Conservation (phyloP, 2,113 vertebrate species). For the Chaenogobius annularis region DNA sequence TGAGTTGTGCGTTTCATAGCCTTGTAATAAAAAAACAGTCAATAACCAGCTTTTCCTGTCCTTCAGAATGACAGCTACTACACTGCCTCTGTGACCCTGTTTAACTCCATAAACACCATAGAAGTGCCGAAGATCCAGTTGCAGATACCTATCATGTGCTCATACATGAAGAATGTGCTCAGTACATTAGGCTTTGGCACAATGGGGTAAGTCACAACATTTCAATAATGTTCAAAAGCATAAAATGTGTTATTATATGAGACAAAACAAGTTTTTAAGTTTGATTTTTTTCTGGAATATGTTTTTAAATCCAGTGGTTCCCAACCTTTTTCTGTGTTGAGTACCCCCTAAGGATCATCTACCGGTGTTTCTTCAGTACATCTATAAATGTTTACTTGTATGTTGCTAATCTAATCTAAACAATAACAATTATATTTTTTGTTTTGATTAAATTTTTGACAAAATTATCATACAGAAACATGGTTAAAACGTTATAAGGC, state of each 20-base stretch:
- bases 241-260: not conserved
- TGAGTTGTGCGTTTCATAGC: constrained; percentile 62
- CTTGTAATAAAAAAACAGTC: not conserved
- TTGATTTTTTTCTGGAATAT: too few species aligned
- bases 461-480: too few species aligned
- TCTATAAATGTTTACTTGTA: too few species aligned
- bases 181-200: constrained; percentile 79
- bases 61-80: constrained; percentile 82
- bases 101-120: constrained; percentile 52
- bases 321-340: too few species aligned
- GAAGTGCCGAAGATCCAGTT: constrained; percentile 59
- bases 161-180: constrained; percentile 79
- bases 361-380: too few species aligned
- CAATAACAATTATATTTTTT: too few species aligned
- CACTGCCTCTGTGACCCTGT: constrained; percentile 74
- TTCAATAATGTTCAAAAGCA: not conserved
- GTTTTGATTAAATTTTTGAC: too few species aligned
- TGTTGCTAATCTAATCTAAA: too few species aligned
- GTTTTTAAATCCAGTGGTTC: too few species aligned
- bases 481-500: too few species aligned
- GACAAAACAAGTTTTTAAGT: not conserved
- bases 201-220: constrained; percentile 71
- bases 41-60: not conserved
- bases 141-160: constrained; percentile 76
- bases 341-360: too few species aligned